Conservation (phyloP, 1,140 invertebrate species). For the Brachionus rubens region DNA sequence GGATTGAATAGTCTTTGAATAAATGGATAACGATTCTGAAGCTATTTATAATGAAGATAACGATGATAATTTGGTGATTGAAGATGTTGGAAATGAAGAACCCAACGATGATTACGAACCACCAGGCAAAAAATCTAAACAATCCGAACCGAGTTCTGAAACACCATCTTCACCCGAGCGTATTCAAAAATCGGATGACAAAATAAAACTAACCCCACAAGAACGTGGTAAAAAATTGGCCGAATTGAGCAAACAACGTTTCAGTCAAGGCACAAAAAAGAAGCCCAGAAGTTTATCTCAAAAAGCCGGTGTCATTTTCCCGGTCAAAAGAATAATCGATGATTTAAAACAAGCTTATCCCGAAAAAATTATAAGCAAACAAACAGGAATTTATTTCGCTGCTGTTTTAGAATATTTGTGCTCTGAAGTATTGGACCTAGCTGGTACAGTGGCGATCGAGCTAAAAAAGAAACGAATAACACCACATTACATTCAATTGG, state of each 20-base stretch:
- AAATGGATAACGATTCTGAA: conserved; percentile 13
- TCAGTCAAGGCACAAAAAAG: not conserved
- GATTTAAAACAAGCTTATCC: conserved; percentile 9
- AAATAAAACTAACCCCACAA: conserved; percentile 8
- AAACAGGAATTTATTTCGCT: conserved; percentile 11
- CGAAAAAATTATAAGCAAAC: conserved; percentile 20
- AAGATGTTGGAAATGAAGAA: not conserved
- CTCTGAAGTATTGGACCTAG: conserved; percentile 27
- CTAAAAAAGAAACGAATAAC: conserved; percentile 38
- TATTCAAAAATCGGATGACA: not conserved
- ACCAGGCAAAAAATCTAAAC: too few species aligned
- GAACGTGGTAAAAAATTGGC: conserved; percentile 31
- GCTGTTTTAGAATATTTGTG: conserved; percentile 26
- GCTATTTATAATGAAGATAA: conserved; percentile 6
- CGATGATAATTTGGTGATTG: not conserved
- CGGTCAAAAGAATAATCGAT: not conserved
- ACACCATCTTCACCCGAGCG: not conserved
- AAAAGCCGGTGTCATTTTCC: conserved; percentile 34
- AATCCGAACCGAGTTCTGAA: too few species aligned
- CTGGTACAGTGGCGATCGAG: not conserved
- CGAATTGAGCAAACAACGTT: not conserved
- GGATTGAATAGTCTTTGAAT: too few species aligned
- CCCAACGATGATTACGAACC: too few species aligned
- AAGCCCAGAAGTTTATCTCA: not conserved
- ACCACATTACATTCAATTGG: not conserved